phyloP scores from a whole-genome alignment of 2,888 invertebrate species.

The Pocota personata region DNA sequence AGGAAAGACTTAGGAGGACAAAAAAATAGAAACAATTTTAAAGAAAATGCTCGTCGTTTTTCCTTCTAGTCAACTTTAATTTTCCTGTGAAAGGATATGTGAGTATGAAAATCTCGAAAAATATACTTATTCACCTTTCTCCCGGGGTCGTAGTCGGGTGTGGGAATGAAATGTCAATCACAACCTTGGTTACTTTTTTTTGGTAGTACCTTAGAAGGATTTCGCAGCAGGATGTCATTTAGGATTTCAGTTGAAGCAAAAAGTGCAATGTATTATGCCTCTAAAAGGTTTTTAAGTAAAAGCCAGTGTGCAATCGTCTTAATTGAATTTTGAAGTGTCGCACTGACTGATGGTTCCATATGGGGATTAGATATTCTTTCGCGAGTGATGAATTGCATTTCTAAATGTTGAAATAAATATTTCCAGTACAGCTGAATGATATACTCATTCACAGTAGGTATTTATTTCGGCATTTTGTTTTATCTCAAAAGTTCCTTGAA shows the following conservation, averaged over 20 bases:
- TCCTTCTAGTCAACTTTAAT: conserved; percentile 26
- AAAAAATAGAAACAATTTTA: not conserved
- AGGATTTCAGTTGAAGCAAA: not conserved
- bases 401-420: no score
- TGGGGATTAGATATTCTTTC: not conserved
- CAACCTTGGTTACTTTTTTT: not conserved
- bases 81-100: conserved; percentile 43
- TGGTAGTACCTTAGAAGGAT: not conserved
- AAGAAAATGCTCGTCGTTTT: conserved; percentile 25
- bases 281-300: not conserved
- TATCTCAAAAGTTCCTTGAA: no score
- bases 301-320: not conserved
- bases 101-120: conserved; percentile 25
- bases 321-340: not conserved
- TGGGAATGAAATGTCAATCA: conserved; percentile 37
- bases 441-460: no score
- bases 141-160: not conserved
- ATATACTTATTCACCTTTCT: conserved; percentile 6
- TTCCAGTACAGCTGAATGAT: no score
- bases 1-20: not conserved
- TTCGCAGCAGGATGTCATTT: not conserved
- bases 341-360: not conserved
- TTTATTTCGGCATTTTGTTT: no score
- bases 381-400: not conserved
- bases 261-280: not conserved